These are phyloP conservation scores for Maccullochella peelii DNA, from an alignment of 2,113 vertebrate genomes.

Conservation along the genomic window DNA sequence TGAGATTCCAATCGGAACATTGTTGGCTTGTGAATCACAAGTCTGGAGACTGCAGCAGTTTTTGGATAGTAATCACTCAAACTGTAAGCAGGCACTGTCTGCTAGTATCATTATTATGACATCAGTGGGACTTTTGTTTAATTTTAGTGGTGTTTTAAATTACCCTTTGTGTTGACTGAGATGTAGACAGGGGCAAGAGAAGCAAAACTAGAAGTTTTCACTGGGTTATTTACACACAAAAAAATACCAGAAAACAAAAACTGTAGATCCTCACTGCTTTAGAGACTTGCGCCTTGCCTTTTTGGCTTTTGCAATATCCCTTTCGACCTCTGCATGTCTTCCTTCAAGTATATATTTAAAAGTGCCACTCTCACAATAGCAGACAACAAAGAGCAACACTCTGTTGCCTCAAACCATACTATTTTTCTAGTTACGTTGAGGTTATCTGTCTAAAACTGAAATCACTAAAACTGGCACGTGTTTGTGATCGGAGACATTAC, in stretches of 20 bases:
- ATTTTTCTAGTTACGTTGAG: neutral
- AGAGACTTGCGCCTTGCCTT: neutral
- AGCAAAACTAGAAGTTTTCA: neutral
- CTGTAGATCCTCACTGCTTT: neutral
- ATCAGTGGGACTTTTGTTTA: neutral
- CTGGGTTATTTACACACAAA: neutral
- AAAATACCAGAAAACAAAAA: neutral
- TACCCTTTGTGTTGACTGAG: neutral
- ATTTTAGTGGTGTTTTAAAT: neutral
- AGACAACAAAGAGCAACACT: conserved; percentile 17
- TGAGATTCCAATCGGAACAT: neutral
- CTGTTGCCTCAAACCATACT: neutral
- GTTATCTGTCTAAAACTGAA: conserved; percentile 9
- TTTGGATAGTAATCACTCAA: neutral
- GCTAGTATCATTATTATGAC: neutral
- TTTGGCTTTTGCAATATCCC: no score
- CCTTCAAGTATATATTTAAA: neutral
- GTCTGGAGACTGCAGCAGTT: neutral
- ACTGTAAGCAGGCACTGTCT: neutral
- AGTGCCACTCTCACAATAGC: neutral
- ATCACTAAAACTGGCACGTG: neutral
- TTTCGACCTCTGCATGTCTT: neutral
- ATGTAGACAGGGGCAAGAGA: neutral
- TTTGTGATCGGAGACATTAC: neutral
- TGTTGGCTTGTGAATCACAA: neutral